These are phyloP conservation scores for Zaprionus africanus DNA, from an alignment of 1,140 invertebrate species.

Conservation along the genomic window DNA sequence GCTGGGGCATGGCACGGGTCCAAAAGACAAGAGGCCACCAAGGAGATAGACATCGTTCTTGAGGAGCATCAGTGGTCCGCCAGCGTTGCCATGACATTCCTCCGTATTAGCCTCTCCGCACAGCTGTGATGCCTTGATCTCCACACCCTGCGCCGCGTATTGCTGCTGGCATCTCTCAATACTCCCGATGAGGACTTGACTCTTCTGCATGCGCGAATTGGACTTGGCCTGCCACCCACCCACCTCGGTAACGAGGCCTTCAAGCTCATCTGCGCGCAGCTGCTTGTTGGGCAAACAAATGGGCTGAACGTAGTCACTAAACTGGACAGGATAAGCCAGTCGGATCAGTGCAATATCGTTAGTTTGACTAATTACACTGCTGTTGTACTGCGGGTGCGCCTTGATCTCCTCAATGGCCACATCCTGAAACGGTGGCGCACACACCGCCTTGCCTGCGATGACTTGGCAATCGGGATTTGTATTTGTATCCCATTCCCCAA, in stretches of 20 bases:
- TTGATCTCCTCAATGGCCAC: constrained; percentile 87
- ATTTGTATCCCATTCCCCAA: constrained; percentile 81
- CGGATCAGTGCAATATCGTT: constrained; percentile 92
- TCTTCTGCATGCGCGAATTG: constrained; percentile 86
- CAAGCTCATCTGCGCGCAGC: constrained; percentile 83
- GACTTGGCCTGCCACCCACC: constrained; percentile 93
- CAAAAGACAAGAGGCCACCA: constrained; percentile 90
- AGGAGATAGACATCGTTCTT: constrained; percentile 82
- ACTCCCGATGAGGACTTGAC: constrained; percentile 50
- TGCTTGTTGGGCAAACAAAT: constrained; percentile 90
- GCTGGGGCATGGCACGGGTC: constrained; percentile 89
- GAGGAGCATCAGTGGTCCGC: constrained; percentile 86
- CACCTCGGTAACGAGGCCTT: constrained; percentile 87
- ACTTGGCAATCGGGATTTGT: constrained; percentile 75
- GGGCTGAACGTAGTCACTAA: constrained; percentile 86
- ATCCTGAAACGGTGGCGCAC: constrained; percentile 86
- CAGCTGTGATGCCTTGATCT: constrained; percentile 52
- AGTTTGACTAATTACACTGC: constrained; percentile 54
- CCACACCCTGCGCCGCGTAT: constrained; percentile 36
- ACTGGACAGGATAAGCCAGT: constrained; percentile 86
- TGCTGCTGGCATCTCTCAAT: constrained; percentile 55
- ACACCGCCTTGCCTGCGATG: constrained; percentile 56
- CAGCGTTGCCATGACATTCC: constrained; percentile 85
- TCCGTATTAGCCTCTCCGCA: constrained; percentile 44
- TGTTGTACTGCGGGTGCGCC: constrained; percentile 88